These are phyloP conservation scores for Saccostrea glomerata DNA, from an alignment of 1,140 invertebrate species.

Conservation along the genomic window DNA sequence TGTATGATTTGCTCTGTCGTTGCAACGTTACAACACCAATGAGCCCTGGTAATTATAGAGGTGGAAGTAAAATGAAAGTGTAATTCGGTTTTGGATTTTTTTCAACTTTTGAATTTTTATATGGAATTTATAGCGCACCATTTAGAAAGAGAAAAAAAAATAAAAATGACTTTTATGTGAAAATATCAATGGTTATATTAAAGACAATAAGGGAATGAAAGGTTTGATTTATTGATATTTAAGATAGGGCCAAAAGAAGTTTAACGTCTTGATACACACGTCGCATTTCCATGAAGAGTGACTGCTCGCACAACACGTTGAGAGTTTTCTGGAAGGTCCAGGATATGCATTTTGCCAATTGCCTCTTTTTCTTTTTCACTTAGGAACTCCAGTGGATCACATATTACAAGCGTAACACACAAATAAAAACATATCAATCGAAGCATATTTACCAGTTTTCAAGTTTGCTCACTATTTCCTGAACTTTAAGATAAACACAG, in stretches of 20 bases:
- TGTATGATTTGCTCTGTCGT: constrained; percentile 6
- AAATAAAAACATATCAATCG: neutral
- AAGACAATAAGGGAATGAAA: too few relatives aligned
- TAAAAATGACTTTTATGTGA: too few relatives aligned
- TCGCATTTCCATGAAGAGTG: constrained; percentile 20
- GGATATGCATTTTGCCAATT: constrained; percentile 10
- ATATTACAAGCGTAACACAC: neutral
- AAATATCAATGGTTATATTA: too few relatives aligned
- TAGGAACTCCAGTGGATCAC: constrained; percentile 16
- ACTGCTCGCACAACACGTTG: neutral
- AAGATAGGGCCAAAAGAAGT: neutral
- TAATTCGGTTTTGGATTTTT: neutral
- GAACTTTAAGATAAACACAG: neutral
- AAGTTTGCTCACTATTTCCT: neutral
- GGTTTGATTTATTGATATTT: neutral
- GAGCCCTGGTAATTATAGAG: neutral
- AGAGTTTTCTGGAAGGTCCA: neutral
- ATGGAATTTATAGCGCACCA: too few relatives aligned
- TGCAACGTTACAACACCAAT: constrained; percentile 45
- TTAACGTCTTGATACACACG: neutral
- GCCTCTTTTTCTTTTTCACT: constrained; percentile 10
- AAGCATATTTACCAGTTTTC: neutral
- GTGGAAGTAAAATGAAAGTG: neutral
- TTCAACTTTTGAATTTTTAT: too few relatives aligned
- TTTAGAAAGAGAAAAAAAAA: too few relatives aligned